Base-by-base conservation (phyloP, 2,113 vertebrate species). In the Ictalurus furcatus region DNA sequence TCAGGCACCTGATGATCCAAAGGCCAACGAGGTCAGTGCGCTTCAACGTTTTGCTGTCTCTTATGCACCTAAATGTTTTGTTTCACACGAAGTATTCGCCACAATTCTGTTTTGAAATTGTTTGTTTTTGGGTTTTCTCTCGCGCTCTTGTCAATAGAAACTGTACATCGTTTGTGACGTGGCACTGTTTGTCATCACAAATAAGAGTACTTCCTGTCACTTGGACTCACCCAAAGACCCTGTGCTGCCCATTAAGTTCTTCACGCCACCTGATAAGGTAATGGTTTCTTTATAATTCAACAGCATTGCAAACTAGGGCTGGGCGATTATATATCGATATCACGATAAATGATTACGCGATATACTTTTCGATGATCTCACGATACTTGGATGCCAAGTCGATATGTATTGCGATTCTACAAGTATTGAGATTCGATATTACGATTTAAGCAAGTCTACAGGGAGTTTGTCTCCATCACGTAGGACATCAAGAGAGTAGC, bases 131-230 rank as follows among this genome's bases (percentile, higher is more conserved):
- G 6, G 44, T 48, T 44, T 3, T 48, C 44, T 48, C 44, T 6
- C 44, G 5, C 44, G 6, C 44, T 48, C 44, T 44, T 12, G 67
- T 90, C 91, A 88, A 89, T 95, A 99, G 98, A 99, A 99, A 96
- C 96, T 99, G 88, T 99, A 99, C 82, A 97, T 98, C 28, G 98
- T 99, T n/a, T 99, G 98, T 93, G 98, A 99, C 82, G 97, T 99
- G 83, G 98, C 98, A 37, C 96, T 99, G 6, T 99, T 98, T 86
- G 98, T 99, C 87, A 99, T 99, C 91, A 97, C 97, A 91, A 99
- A 98, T 94, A 99, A 99, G 96, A 99, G 98, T 95, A 98, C 98
- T 89, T 96, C 97, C 61, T 99, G 97, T 94, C 98, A 98, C 94
- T 95, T 98, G 94, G 98, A 99, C 59, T 97, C 96, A 52, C 97